A percentile compares a stretch with the other conserved stretches of the same genome.
These are phyloP conservation scores for Balearica regulorum DNA, from an alignment of 2,797 vertebrate species.

Conservation along the genomic window DNA sequence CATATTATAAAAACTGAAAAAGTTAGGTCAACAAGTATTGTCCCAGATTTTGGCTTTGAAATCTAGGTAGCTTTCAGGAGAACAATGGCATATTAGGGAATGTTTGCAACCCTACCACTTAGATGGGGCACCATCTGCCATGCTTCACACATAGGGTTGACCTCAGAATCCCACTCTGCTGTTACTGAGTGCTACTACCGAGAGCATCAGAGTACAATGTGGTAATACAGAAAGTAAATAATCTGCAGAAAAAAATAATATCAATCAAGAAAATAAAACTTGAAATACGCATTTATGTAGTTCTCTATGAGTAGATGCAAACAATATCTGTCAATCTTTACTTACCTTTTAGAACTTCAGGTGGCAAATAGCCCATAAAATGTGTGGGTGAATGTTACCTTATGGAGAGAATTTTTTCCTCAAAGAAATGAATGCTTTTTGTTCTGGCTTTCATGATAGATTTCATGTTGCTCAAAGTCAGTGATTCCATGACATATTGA, in stretches of 20 bases:
- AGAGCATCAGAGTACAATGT: neutral
- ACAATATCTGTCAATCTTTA: neutral
- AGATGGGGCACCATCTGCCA: neutral
- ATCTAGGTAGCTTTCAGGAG: neutral
- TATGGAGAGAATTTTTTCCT: neutral
- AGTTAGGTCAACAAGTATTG: neutral
- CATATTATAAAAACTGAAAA: neutral
- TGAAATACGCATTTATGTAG: neutral
- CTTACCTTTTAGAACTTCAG: neutral
- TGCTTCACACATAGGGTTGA: neutral
- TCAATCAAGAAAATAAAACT: neutral
- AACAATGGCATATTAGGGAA: neutral
- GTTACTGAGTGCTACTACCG: neutral
- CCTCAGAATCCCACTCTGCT: neutral
- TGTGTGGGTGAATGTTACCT: neutral
- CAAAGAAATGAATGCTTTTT: neutral
- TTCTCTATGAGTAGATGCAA: neutral
- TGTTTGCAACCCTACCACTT: neutral
- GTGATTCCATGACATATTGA: neutral
- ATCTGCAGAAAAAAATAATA: neutral
- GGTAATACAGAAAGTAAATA: neutral
- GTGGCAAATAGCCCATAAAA: neutral
- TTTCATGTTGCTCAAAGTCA: neutral
- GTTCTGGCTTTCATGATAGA: neutral
- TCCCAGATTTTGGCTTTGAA: neutral